Percentiles rank a stretch among this genome's conserved stretches.
Evolutionary conservation across 1,140 invertebrate species (phyloP).

Genomic region (Asobara japonica): DNA sequence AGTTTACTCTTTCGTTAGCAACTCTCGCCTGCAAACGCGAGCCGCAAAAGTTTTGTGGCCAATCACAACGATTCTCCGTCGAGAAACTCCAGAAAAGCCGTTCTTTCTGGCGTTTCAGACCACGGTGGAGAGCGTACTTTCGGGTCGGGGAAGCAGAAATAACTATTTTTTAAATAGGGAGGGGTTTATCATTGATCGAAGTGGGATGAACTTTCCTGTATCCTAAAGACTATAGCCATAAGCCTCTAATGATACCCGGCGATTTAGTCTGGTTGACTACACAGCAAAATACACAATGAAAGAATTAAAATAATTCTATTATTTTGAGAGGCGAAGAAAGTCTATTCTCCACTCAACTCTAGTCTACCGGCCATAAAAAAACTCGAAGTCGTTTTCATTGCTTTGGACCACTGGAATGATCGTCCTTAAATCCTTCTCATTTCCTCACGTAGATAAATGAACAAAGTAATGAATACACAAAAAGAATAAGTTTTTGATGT

Average conservation of each 20-base stretch:
- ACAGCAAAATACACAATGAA: neutral
- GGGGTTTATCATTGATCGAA: too few relatives aligned
- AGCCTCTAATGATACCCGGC: neutral
- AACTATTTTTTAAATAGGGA: too few relatives aligned
- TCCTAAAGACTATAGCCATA: neutral
- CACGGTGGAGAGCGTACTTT: too few relatives aligned
- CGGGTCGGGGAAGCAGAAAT: too few relatives aligned
- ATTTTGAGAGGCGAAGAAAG: neutral
- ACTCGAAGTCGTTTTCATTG: conserved; percentile 8
- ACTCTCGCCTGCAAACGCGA: too few relatives aligned
- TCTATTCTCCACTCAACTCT: neutral
- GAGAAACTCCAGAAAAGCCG: too few relatives aligned
- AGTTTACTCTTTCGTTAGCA: too few relatives aligned
- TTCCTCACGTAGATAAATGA: conserved; percentile 32
- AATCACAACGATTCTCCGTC: too few relatives aligned
- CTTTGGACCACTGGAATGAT: neutral
- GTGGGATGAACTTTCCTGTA: too few relatives aligned
- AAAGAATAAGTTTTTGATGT: conserved; percentile 63
- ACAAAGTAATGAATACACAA: neutral
- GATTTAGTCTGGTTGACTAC: neutral
- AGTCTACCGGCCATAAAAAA: neutral
- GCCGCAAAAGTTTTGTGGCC: neutral
- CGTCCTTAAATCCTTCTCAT: conserved; percentile 30
- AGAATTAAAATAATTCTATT: neutral
- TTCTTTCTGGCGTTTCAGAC: too few relatives aligned